Base-by-base conservation (phyloP, 2,113 vertebrate genomes). In the Tupaia tana region DNA sequence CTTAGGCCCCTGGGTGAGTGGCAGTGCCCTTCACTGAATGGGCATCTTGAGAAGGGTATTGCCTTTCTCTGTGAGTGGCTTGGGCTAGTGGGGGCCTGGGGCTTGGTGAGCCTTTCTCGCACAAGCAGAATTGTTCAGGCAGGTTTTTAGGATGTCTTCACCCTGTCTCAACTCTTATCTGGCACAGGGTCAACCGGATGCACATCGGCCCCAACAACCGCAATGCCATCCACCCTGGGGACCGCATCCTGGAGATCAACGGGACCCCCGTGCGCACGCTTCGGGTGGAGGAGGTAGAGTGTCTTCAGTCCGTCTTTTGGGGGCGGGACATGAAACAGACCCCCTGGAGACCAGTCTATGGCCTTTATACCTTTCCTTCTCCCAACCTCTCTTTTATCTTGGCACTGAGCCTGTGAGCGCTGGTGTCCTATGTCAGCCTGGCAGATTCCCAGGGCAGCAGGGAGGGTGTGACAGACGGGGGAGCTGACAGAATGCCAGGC, bases 221-320 rank as follows among this genome's bases (percentile, higher is more conserved):
- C 86, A 99, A 99, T 1, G 99, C 99, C 97, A 99, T 99, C 98
- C 99, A 99, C 83, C 99, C 99, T 9, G 99, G 99, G 22, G 99
- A 99, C 98, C 98, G 99, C 31, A 99, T 99, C 97, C 98, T 99
- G 97, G 99, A 99, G 98, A 99, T 99, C 88, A 99, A 99, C 7
- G 99, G 99, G 93, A 98, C 98, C 96, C 99, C 99, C 0, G 99
- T 99, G 70, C 98, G 98, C 67, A 99, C 99, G 0, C 84, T 99
- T 69, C 98, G 98, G 96, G 99, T 99, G 78, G 99, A 99, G 29
- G 99, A 99, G 99, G 99, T 99, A 97, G 9, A 54, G 18, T 79
- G 58, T 91, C 58, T 80, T 11, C 54, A 15, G 7, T 70, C n/a
- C 80, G n/a, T 83, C 85, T 66, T 52, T 1, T 34, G 59, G 78